Conservation (phyloP, 2,797 vertebrate species). For the Anguilla marmorata region DNA sequence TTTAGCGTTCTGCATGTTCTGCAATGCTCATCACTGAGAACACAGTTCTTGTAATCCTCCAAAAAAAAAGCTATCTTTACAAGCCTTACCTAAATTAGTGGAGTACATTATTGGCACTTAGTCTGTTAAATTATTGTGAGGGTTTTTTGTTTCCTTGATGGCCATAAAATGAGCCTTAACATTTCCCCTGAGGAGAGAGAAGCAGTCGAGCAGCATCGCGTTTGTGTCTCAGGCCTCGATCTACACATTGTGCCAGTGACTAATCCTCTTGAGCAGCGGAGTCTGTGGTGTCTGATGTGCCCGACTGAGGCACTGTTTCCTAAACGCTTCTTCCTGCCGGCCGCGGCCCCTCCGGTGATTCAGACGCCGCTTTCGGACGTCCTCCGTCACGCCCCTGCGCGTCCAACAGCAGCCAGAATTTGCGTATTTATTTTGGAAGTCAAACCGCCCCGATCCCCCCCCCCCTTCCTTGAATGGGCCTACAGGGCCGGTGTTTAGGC, state of each 20-base stretch:
- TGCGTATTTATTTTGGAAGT: background rate
- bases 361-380: background rate
- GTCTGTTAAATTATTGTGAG: background rate
- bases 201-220: background rate
- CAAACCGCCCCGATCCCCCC: background rate
- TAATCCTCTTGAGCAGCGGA: background rate
- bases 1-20: background rate
- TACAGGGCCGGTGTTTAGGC: background rate
- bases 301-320: background rate
- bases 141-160: background rate
- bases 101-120: background rate
- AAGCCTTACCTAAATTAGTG: background rate
- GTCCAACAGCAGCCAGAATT: background rate
- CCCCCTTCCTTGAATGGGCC: background rate
- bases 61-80: background rate
- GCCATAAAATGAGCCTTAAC: background rate
- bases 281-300: background rate
- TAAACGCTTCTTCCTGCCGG: slow-evolving; percentile 8
- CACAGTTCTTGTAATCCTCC: background rate
- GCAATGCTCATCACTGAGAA: background rate
- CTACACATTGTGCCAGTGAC: background rate
- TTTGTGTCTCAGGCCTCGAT: background rate
- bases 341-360: slow-evolving; percentile 1
- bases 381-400: background rate
- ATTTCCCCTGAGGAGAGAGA: background rate